A percentile compares a stretch with the other conserved stretches of the same genome.
Conservation (phyloP, 2,888 invertebrate genomes). For the Spodoptera picta region DNA sequence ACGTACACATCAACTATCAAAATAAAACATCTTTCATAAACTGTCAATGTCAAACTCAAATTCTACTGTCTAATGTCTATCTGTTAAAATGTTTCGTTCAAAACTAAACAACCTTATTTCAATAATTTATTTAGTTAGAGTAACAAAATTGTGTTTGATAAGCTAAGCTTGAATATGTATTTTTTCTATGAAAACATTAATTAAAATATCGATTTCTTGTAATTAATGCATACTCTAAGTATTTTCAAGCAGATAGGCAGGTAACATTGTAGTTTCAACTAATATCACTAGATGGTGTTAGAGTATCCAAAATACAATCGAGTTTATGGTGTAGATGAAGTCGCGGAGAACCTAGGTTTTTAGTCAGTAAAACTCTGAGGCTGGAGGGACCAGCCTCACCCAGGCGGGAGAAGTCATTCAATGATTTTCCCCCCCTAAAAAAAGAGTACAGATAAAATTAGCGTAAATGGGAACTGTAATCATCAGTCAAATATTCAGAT, state of each 20-base stretch:
- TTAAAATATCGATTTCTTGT: no score
- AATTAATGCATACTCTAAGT: no score
- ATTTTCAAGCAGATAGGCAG: no score
- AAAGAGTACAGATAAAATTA: background rate
- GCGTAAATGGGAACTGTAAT: no score
- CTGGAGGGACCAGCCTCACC: no score
- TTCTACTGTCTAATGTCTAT: background rate
- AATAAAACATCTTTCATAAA: background rate
- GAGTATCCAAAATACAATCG: background rate
- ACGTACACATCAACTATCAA: background rate
- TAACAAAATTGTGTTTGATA: no score
- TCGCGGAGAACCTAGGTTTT: background rate
- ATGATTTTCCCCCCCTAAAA: no score
- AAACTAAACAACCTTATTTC: background rate
- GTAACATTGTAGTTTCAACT: constrained; percentile 3
- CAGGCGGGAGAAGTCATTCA: no score
- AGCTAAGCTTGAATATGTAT: background rate
- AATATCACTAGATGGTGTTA: constrained; percentile 33
- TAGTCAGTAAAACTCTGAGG: no score
- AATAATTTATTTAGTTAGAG: no score
- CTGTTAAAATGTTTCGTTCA: constrained; percentile 12
- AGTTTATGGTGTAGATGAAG: constrained; percentile 1
- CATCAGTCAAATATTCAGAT: no score
- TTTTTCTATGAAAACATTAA: background rate
- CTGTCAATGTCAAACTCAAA: constrained; percentile 1